A percentile compares a stretch with the other conserved stretches of the same genome.
Conservation (phyloP, 1,140 invertebrate genomes). For the Glossosoma conforme region DNA sequence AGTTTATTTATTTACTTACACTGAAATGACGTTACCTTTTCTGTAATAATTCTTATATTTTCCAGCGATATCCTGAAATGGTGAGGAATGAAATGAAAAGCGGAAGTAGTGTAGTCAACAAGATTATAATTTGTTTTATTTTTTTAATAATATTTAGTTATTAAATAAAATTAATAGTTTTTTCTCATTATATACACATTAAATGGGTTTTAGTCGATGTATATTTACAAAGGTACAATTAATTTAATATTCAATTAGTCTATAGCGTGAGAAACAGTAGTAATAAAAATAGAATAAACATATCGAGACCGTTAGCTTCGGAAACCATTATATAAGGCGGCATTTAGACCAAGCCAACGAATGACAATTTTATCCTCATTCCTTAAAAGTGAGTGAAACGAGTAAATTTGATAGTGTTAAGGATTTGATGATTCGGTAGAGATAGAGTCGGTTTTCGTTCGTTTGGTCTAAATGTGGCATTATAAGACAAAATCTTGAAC, state of each 20-base stretch:
- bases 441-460: no score
- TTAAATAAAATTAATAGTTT: conserved; percentile 34
- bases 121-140: conserved; percentile 34
- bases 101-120: conserved; percentile 31
- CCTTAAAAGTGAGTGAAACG: no score
- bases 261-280: conserved; percentile 29
- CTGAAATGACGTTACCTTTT: no score
- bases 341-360: no score
- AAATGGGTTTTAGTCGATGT: conserved; percentile 27
- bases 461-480: no score
- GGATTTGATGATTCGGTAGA: no score
- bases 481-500: neutral
- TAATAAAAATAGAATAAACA: conserved; percentile 29
- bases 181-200: conserved; percentile 30
- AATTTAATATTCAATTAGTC: conserved; percentile 30
- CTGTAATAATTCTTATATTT: no score
- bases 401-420: no score
- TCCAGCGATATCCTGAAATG: neutral
- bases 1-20: no score
- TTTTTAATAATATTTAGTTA: conserved; percentile 33
- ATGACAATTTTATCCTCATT: no score
- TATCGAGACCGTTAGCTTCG: conserved; percentile 20
- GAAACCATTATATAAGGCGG: no score
- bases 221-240: conserved; percentile 33
- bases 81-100: conserved; percentile 25